Evolutionary conservation across 2,888 invertebrate species (phyloP).

Genomic region (Oxycera nigricornis): DNA sequence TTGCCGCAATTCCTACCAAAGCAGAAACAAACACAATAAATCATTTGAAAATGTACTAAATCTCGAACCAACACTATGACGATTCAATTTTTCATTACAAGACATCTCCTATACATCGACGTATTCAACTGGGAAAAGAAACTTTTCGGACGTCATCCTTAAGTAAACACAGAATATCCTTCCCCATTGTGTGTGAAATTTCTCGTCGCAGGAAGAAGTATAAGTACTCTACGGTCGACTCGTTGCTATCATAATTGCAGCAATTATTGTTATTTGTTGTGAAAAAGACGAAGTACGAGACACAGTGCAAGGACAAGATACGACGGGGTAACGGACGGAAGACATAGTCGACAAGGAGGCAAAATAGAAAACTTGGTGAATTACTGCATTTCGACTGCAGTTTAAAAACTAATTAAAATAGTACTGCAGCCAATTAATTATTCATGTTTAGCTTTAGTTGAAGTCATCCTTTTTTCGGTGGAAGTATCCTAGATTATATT

Average conservation of each 20-base stretch:
- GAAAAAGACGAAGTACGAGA: slow-evolving; percentile 35
- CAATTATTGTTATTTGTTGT: slow-evolving; percentile 47
- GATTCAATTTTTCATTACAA: too few species aligned
- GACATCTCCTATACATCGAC: too few species aligned
- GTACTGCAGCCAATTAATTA: slow-evolving; percentile 64
- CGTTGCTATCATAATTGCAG: slow-evolving; percentile 30
- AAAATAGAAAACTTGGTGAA: slow-evolving; percentile 42
- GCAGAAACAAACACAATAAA: too few species aligned
- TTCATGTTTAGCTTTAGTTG: slow-evolving; percentile 53
- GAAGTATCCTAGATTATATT: neutral
- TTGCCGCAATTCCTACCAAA: too few species aligned
- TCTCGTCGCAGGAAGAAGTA: neutral
- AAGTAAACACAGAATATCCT: slow-evolving; percentile 11
- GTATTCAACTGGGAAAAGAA: neutral
- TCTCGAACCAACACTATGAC: too few species aligned
- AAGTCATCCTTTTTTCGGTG: slow-evolving; percentile 1
- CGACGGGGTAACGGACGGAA: neutral
- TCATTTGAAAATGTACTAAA: too few species aligned
- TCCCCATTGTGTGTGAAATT: neutral
- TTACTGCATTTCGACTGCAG: slow-evolving; percentile 53
- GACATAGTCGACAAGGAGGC: neutral
- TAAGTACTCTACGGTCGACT: neutral
- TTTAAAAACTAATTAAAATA: slow-evolving; percentile 63
- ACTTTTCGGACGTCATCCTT: slow-evolving; percentile 4
- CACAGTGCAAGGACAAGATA: slow-evolving; percentile 11